These are phyloP conservation scores for Micrasema minimum DNA, from an alignment of 1,140 invertebrate species.

Conservation along the genomic window DNA sequence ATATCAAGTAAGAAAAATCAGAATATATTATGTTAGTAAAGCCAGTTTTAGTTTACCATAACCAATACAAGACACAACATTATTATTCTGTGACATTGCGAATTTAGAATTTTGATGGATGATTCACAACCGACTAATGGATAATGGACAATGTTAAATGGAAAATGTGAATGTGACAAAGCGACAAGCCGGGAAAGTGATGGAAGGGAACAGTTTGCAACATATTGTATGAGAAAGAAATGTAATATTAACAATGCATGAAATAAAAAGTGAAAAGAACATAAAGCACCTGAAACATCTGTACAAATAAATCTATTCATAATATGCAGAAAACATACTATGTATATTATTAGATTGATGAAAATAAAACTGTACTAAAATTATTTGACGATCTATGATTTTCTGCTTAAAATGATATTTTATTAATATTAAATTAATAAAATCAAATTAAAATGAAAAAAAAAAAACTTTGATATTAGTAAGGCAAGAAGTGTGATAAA, in stretches of 20 bases:
- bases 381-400: no score
- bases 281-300: background rate
- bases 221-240: constrained; percentile 20
- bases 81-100: constrained; percentile 47
- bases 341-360: no score
- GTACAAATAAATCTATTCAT: no score
- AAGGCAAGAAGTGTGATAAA: no score
- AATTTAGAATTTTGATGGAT: constrained; percentile 64
- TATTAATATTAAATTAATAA: no score
- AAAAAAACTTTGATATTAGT: no score
- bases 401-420: no score
- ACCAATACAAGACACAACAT: constrained; percentile 70
- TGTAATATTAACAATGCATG: constrained; percentile 21
- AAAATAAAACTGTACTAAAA: no score
- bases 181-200: constrained; percentile 30
- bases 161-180: constrained; percentile 34
- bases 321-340: no score
- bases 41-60: constrained; percentile 51
- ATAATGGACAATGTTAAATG: constrained; percentile 36
- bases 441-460: no score
- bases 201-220: constrained; percentile 11
- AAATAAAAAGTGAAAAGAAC: constrained; percentile 3
- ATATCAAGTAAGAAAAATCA: background rate
- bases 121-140: constrained; percentile 10
- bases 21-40: constrained; percentile 40